Base-by-base conservation (phyloP, 2,113 vertebrate species). In the Microcebus jonahi region DNA sequence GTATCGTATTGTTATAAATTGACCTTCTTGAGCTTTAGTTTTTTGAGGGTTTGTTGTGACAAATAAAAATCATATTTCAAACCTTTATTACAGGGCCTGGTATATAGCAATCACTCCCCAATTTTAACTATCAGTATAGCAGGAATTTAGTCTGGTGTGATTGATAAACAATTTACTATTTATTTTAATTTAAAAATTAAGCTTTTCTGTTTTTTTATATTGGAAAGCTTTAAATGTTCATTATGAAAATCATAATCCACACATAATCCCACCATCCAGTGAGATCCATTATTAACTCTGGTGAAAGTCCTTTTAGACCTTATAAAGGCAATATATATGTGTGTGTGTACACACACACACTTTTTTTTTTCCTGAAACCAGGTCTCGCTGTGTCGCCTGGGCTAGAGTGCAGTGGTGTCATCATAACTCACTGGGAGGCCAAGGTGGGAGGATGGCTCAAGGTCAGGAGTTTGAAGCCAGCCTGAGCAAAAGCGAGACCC, bases 181-280 rank as follows among this genome's bases (percentile, higher is more conserved):
- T 87, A 70, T 88, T 73, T 92, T 84, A 75, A 84, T 34, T 70
- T 84, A 34, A 84, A 71, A 93, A 86, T 27, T 86, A 73, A 91
- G 45, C 6, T 45, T 75, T 88, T 50, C 2, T 82, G 0, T 67
- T 89, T 88, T 95, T 55, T 12, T 8, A 20, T 63, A 9, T 63
- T 39, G 25, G 5, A 68, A 42, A 88, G 25, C 29, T 95, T 94
- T 93, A n/a, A 31, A 11, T 71, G 21, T 77, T 81, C 71, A 20
- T 90, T 84, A 5, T 97, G 80, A 81, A 65, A 82, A 82, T 61
- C 67, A 57, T 89, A 94, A 29, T 10, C 12, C 3, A 59, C 13
- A 42, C n/a, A 34, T 34, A 83, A 14, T 42, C 25, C 31, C 25
- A 79, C 17, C 15, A 45, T 90, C 42, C 25, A 39, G 13, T 82